Evolutionary conservation across 2,888 invertebrate species (phyloP), one percentile per base, ranked within the genome.

Genomic region (Folsomia candida): DNA sequence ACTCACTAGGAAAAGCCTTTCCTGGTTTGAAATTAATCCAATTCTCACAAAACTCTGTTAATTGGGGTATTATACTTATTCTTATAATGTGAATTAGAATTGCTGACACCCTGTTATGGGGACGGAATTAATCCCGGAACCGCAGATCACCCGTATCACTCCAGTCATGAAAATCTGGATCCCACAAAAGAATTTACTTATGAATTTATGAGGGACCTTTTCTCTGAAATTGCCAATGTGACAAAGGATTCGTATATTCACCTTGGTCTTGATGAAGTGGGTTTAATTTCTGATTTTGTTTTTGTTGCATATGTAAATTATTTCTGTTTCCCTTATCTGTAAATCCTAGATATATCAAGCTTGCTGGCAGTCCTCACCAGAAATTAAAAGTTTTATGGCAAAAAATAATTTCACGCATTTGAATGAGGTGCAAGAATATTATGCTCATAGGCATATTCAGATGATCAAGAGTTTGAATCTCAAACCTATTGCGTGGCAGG

Each of bases 231-330:
- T 0, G 14, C 59, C 0, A 81, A 84, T 27, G 85, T 89, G 11
- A 95, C 95, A 82, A 89, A 89, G 0, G 94, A 95, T 79, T 83
- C 87, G 72, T 93, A 90, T 82, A 82, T 95, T 18, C 97, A 97
- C 83, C 83, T 97, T 1, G 97, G 97, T 3, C 96, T 94, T 2
- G 65, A 65, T 26, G 65, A 65, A 54, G 65, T 65, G 11, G n/a
- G 62, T 14, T 6, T 24, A 6, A 6, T 2, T 27, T 28, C n/a
- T 14, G 62, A 62, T 11, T 59, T 59, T 14, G 14, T 29, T n/a
- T 28, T 59, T n/a, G n/a, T n/a, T n/a, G n/a, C n/a, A n/a, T n/a
- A n/a, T n/a, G n/a, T 14, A 37, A 37, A 4, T 37, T 37, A 9
- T 14, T 37, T 37, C 37, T 37, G 37, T 54, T 54, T 18, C 54